Base-by-base conservation (phyloP, 2,797 vertebrate genomes). In the Ptychobarbus kaznakovi region DNA sequence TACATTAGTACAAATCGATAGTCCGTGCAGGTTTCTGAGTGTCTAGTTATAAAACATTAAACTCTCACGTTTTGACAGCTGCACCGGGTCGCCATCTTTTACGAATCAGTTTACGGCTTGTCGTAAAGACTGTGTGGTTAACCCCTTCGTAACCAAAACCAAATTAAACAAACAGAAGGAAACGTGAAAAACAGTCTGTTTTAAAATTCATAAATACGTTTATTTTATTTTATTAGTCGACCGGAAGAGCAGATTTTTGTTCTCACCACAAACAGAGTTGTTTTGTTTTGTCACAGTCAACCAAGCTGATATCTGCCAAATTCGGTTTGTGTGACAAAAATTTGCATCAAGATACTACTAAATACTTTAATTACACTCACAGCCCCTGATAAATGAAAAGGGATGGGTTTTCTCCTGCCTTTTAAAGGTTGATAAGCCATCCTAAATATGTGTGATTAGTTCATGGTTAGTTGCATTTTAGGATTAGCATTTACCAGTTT, bases 21-120 rank as follows among this genome's bases (percentile, higher is more conserved):
- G 32, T 53, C 25, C 42, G 8, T 69, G 5, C 13, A 46, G 20
- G 10, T 51, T 6, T 56, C 35, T 2, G 15, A 53, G 38, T 3
- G 84, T 18, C 6, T 9, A 6, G 8, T 81, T 66, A 2, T 7
- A 32, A 2, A 1, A 28, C 28, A 7, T 25, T 40, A 66, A 68
- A 79, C 58, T 86, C 72, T 58, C 69, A 65, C 44, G 58, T 74
- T 73, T 92, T 91, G 84, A 56, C 77, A 82, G 38, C 70, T 38
- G 42, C 56, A 89, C 82, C 81, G 93, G n/a, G 94, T 90, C 80
- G 95, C 95, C 96, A 96, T 96, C 82, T 95, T 95, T 76, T n/a
- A 3, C 11, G 10, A 80, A 25, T 42, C 91, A 88, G 87, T 76
- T 91, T 75, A 72, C 85, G 83, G 69, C 79, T 87, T 90, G 94